phyloP scores from a whole-genome alignment of 2,888 invertebrate genomes.

The Matsumyia berberina region DNA sequence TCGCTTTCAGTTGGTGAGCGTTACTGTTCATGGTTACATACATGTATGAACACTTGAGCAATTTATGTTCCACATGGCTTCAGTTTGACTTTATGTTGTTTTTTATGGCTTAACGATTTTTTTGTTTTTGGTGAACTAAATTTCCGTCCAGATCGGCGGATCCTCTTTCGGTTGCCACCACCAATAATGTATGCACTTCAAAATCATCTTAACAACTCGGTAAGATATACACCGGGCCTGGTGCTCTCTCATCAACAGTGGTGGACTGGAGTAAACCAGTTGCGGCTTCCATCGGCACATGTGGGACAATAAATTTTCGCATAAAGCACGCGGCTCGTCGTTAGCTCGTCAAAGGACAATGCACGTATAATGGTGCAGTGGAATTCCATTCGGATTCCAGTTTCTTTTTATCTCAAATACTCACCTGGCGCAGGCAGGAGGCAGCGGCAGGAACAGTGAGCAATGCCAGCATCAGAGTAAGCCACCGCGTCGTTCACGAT shows the following conservation, averaged over 20 bases:
- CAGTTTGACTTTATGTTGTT: constrained; percentile 51
- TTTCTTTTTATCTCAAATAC: constrained; percentile 68
- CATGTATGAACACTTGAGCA: constrained; percentile 33
- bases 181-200: constrained; percentile 70
- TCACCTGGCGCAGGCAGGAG: constrained; percentile 68
- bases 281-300: constrained; percentile 69
- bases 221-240: constrained; percentile 25
- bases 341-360: constrained; percentile 76
- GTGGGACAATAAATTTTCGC: constrained; percentile 76
- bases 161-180: not conserved
- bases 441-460: not conserved
- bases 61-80: constrained; percentile 68
- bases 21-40: constrained; percentile 64
- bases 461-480: constrained; percentile 35
- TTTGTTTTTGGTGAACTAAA: constrained; percentile 52
- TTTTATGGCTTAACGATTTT: constrained; percentile 44
- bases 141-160: constrained; percentile 33
- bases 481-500: constrained; percentile 70
- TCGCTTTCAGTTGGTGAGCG: constrained; percentile 33
- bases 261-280: constrained; percentile 58
- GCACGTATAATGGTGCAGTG: constrained; percentile 73
- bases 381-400: constrained; percentile 69
- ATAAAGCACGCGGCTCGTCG: constrained; percentile 76
- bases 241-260: constrained; percentile 35
- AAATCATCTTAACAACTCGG: constrained; percentile 66